Conservation (phyloP, 2,113 vertebrate genomes). For the Polypterus bichir region DNA sequence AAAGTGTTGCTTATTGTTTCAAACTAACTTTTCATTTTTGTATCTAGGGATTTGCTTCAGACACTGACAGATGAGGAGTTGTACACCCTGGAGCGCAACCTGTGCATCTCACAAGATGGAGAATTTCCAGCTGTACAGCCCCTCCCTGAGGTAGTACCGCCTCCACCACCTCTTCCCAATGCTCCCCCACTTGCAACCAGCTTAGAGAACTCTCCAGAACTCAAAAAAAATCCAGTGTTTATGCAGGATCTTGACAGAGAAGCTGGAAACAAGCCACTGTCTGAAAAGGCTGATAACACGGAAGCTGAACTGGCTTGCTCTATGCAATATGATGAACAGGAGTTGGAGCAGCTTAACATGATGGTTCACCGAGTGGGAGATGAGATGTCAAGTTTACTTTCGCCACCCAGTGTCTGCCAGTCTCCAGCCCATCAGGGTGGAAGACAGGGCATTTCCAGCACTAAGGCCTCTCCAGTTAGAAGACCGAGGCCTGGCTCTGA, state of each 20-base stretch:
- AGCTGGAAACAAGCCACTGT: background rate
- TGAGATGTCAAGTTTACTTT: slow-evolving; percentile 88
- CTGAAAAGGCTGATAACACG: slow-evolving; percentile 42
- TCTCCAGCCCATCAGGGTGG: slow-evolving; percentile 61
- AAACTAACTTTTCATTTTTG: background rate
- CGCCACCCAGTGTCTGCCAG: slow-evolving; percentile 75
- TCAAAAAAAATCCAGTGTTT: slow-evolving; percentile 25
- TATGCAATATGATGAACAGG: slow-evolving; percentile 93
- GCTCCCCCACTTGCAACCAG: slow-evolving; percentile 11
- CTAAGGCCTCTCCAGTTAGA: slow-evolving; percentile 58
- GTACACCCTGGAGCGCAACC: slow-evolving; percentile 68
- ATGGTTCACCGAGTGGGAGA: slow-evolving; percentile 87
- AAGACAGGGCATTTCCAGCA: slow-evolving; percentile 42
- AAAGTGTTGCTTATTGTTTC: too few species aligned
- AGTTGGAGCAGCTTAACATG: slow-evolving; percentile 84
- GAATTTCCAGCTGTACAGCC: slow-evolving; percentile 48
- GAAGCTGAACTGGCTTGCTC: slow-evolving; percentile 87
- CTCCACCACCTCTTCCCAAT: slow-evolving; percentile 28
- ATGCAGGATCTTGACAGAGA: slow-evolving; percentile 3
- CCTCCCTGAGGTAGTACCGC: slow-evolving; percentile 27
- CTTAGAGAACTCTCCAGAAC: slow-evolving; percentile 28
- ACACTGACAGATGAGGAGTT: slow-evolving; percentile 80
- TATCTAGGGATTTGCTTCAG: slow-evolving; percentile 76
- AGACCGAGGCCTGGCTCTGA: slow-evolving; percentile 22
- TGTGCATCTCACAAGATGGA: slow-evolving; percentile 84